phyloP scores from a whole-genome alignment of 2,888 invertebrate genomes.

The Agrenia bidenticulata region DNA sequence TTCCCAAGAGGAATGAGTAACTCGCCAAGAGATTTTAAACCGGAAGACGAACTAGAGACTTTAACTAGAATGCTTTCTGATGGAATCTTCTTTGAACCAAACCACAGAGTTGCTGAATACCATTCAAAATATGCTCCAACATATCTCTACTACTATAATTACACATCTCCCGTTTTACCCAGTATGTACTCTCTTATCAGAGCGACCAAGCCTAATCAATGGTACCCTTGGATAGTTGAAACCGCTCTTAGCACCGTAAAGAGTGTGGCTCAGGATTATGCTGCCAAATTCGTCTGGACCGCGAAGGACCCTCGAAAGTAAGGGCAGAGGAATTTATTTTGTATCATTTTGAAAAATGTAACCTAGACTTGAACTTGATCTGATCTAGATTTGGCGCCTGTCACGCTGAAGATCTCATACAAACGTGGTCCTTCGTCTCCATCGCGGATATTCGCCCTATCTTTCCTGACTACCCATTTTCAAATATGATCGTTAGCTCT shows the following conservation, averaged over 20 bases:
- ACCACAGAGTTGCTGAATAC: slow-evolving; percentile 29
- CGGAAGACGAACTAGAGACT: slow-evolving; percentile 30
- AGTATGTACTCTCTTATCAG: slow-evolving; percentile 30
- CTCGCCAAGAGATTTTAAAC: slow-evolving; percentile 3
- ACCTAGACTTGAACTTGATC: no score
- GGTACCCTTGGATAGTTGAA: slow-evolving; percentile 25
- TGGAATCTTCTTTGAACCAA: slow-evolving; percentile 42
- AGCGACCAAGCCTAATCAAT: slow-evolving; percentile 25
- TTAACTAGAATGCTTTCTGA: slow-evolving; percentile 42
- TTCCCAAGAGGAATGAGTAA: slow-evolving; percentile 2
- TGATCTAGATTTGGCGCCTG: slow-evolving; percentile 42
- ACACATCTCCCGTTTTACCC: slow-evolving; percentile 35
- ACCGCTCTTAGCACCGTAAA: slow-evolving; percentile 12
- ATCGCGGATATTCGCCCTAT: slow-evolving; percentile 30
- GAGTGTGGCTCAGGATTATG: slow-evolving; percentile 25
- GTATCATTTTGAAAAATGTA: no score
- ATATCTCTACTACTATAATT: slow-evolving; percentile 43
- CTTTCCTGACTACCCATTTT: slow-evolving; percentile 42
- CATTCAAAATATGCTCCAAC: slow-evolving; percentile 42
- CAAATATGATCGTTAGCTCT: slow-evolving; percentile 26
- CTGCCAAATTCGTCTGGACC: slow-evolving; percentile 24
- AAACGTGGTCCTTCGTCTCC: slow-evolving; percentile 20
- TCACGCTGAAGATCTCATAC: slow-evolving; percentile 38
- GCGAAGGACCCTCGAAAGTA: slow-evolving; percentile 29
- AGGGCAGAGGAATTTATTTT: no score